Base-by-base conservation (phyloP, 2,797 vertebrate species). In the Coccyzus lansbergi region DNA sequence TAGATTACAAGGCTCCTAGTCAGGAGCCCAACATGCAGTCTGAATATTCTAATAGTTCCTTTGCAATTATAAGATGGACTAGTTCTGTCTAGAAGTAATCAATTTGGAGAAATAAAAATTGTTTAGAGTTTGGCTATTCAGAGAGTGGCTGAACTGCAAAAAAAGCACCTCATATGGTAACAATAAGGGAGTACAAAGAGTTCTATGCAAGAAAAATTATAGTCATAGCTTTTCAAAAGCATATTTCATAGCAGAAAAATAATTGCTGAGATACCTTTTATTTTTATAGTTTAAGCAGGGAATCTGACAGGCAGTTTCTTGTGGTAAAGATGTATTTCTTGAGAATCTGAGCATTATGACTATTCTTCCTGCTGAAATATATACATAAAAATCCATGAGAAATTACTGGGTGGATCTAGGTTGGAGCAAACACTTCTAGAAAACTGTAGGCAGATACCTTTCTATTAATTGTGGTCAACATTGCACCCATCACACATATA, bases 171-270 rank as follows among this genome's bases (percentile, higher is more conserved):
- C 94, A 93, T 95, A 92, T 91, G 93, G 92, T 89, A 96, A 87
- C 90, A 93, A 96, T 95, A 94, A 94, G n/a, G 53, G 36, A 83
- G 36, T 71, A 95, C 88, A 95, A 88, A 96, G 71, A 89, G 49
- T 44, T 87, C 75, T 91, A 2, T 36, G 53, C 40, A 92, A 92
- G 81, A 94, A 95, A 95, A 94, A 93, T 53, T 87, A 94, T 8
- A 89, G 90, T 58, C 71, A 62, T 70, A 79, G 80, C 40, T 90
- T 95, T 90, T 87, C 68, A 83, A 91, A 95, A 93, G 49, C 42
- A 9, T 84, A 83, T 83, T 85, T 93, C 86, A 85, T 49, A 89
- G 68, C 49, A 71, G 64, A 93, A 91, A 95, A 93, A 77, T 84
- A 96, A 94, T 89, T 90, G 75, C 44, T 4, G 33, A 80, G 84